Percentiles rank a stretch among this genome's conserved stretches.
Evolutionary conservation across 2,113 vertebrate species (phyloP).

Genomic region (Hippocampus barbouri): DNA sequence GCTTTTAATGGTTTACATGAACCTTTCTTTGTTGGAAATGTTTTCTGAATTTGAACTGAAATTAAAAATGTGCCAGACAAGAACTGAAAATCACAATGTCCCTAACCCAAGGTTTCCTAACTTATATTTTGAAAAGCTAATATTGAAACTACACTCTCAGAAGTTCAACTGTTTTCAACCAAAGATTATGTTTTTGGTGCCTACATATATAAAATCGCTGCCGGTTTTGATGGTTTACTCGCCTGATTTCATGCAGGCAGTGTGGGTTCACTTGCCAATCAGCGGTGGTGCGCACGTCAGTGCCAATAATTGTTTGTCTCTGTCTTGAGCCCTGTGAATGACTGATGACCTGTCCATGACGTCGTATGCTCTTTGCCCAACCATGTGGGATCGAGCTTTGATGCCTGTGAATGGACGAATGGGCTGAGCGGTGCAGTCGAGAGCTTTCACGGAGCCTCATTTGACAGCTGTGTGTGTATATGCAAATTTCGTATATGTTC

Average conservation of each 20-base stretch:
- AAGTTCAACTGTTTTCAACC: not conserved
- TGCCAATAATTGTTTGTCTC: not conserved
- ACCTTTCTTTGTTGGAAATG: no score
- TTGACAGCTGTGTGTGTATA: not conserved
- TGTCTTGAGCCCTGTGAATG: not conserved
- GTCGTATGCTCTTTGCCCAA: no score
- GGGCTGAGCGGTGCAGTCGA: not conserved
- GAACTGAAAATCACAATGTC: no score
- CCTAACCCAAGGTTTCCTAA: no score
- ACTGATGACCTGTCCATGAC: not conserved
- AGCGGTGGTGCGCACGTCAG: not conserved
- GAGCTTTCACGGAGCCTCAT: not conserved
- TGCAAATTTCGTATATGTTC: constrained; percentile 10
- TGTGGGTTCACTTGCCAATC: not conserved
- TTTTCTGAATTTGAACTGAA: no score
- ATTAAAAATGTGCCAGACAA: no score
- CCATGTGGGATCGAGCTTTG: no score
- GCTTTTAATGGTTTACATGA: no score
- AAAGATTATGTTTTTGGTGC: not conserved
- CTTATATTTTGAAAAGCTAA: no score
- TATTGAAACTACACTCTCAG: no score
- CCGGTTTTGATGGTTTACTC: not conserved
- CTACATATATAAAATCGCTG: not conserved
- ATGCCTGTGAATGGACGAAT: no score
- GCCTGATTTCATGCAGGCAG: not conserved